Base-by-base conservation (phyloP, 1,140 invertebrate species). In the Cydia pomonella region DNA sequence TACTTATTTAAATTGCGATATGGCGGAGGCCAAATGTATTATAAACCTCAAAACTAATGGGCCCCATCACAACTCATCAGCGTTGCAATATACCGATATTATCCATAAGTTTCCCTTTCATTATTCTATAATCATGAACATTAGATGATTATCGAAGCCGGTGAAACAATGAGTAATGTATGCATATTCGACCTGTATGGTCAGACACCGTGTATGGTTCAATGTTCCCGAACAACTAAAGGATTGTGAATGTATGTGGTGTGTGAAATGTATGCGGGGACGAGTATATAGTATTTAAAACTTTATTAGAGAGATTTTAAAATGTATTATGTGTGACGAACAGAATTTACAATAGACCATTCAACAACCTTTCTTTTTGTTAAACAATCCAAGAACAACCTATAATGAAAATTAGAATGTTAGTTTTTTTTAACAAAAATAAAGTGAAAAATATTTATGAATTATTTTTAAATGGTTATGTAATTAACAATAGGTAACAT, bases 131-230 rank as follows among this genome's bases (percentile, higher is more conserved):
- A 63, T 64, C 47, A 38, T 38, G 62, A 21, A 66, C n/a, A 53
- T 38, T 38, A 75, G 81, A 80, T 80, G 63, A 64, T 75, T 75
- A 82, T 79, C 79, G 74, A 75, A 76, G 74, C 72, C 29, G 74
- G 64, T 73, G 76, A 77, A 79, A 82, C 81, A 82, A 82, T 82
- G 81, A 75, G 76, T 76, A 66, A 66, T 71, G 76, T 72, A 78
- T 77, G 77, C 66, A 73, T 16, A 27, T 73, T 16, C 75, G 75
- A 41, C 80, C 80, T 77, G 76, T 69, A 77, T 80, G 77, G 76
- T 73, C 78, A 81, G 18, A 3, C 59, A 81, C 73, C 78, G 80
- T 81, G 74, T 63, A 73, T 33, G 29, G n/a, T 41, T 75, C 44
- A 29, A 69, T 69, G 64, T 33, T 29, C 64, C 64, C 9, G 13